Base-by-base conservation (phyloP, 2,888 invertebrate species). In the Drosophila cracens region DNA sequence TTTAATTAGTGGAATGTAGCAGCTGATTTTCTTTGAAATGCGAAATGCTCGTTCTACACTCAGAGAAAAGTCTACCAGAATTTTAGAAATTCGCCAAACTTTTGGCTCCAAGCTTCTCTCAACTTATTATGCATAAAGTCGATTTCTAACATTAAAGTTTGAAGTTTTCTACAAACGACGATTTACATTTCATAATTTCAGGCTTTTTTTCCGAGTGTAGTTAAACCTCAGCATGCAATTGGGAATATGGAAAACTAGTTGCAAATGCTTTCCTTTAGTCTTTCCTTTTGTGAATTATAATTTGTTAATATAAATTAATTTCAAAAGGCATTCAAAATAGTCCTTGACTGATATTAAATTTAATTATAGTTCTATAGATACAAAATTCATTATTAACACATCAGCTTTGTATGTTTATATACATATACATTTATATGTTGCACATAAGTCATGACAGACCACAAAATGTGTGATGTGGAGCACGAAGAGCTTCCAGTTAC, bases 371-470 rank as follows among this genome's bases (percentile, higher is more conserved):
- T 34, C 13, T 16, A 68, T 21, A 58, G 46, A 33, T 57, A 13
- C 21, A 13, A 40, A 36, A 76, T 43, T 48, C 56, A 65, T 81
- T 62, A 76, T 76, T 40, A 58, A 51, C n/a, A 34, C 62, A 76
- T 76, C 64, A 70, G 59, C 25, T 13, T 27, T 29, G 34, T 53
- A 2, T 13, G 38, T 36, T 21, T 46, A 13, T 7, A 21, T 7
- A 18, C 7, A 36, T 7, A 36, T 16, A 46, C 13, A 13, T 0
- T 7, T 21, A 46, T 13, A 6, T 36, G 16, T 36, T 27, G 10
- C 11, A 33, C 25, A 53, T 25, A 18, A 27, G 36, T 38, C 21
- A 21, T 29, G 56, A 49, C 36, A 43, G 40, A n/a, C 82, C 78
- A 46, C 77, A 70, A 25, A 49, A 21, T 59, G 60, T 54, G 43